Conservation (phyloP, 2,888 invertebrate species). For the Lasioglossum lativentre region DNA sequence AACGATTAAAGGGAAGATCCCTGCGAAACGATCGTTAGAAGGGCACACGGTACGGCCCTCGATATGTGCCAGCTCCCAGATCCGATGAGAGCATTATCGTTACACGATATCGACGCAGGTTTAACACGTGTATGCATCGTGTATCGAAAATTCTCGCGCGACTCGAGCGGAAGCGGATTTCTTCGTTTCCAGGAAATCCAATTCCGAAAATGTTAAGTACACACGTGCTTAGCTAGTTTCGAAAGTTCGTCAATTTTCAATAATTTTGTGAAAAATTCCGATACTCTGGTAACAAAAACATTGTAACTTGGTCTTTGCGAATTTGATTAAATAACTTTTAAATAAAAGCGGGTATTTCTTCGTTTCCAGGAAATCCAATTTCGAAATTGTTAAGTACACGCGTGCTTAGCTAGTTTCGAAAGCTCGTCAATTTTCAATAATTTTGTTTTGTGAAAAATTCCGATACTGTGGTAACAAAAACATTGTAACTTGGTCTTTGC, state of each 20-base stretch:
- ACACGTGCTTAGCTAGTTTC: neutral
- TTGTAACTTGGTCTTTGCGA: too few relatives aligned
- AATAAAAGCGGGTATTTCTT: too few relatives aligned
- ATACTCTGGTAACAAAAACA: too few relatives aligned
- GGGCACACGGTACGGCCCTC: conserved; percentile 13
- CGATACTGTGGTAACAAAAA: too few relatives aligned
- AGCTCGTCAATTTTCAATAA: too few relatives aligned
- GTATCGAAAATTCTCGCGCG: neutral
- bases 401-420: too few relatives aligned
- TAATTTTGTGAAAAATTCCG: too few relatives aligned
- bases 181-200: neutral
- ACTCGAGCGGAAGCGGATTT: neutral
- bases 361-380: neutral
- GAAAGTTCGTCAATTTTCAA: too few relatives aligned
- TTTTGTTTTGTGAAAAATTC: too few relatives aligned
- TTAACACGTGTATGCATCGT: neutral
- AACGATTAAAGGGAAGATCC: conserved; percentile 63
- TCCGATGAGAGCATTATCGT: conserved; percentile 25
- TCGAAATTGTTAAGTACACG: neutral
- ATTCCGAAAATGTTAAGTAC: neutral
- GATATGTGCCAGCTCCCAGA: neutral
- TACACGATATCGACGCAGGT: neutral
- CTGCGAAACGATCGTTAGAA: conserved; percentile 37
- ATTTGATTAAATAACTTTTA: too few relatives aligned
- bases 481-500: too few relatives aligned